A percentile compares a stretch with the other conserved stretches of the same genome.
phyloP scores from a whole-genome alignment of 2,113 vertebrate genomes.

The Equus quagga region DNA sequence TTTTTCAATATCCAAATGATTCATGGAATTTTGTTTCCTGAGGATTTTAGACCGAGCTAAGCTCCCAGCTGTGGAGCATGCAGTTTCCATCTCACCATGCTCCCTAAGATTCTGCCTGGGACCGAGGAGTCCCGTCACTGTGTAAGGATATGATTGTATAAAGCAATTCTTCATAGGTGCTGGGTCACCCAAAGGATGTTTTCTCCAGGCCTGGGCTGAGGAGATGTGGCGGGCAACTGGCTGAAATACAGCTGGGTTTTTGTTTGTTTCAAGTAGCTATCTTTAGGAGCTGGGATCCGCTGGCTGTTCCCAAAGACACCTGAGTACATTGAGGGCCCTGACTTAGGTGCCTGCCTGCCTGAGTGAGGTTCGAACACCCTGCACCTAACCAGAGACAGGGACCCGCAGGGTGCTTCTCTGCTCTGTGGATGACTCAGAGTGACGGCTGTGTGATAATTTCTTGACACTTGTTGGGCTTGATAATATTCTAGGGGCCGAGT shows the following conservation, averaged over 20 bases:
- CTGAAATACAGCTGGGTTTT: not conserved
- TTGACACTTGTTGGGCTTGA: not conserved
- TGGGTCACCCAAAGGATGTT: too few relatives aligned
- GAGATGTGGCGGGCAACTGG: accelerated
- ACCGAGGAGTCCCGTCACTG: accelerated
- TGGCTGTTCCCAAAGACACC: not conserved
- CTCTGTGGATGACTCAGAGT: accelerated
- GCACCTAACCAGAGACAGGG: not conserved
- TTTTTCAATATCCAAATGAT: not conserved
- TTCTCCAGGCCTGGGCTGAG: not conserved
- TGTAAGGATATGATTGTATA: not conserved
- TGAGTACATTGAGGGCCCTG: accelerated
- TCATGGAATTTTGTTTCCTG: not conserved
- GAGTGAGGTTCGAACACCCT: not conserved
- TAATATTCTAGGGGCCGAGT: too few relatives aligned
- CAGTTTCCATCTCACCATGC: accelerated
- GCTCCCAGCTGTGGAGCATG: not conserved
- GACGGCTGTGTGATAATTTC: accelerated
- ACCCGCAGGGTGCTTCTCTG: accelerated
- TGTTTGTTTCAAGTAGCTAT: accelerated
- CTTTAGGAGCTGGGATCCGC: too few relatives aligned
- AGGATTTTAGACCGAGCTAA: not conserved
- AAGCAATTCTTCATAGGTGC: not conserved
- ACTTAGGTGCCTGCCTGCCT: not conserved
- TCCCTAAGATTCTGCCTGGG: not conserved